phyloP scores from a whole-genome alignment of 2,888 invertebrate genomes.

The Diabrotica balteata region DNA sequence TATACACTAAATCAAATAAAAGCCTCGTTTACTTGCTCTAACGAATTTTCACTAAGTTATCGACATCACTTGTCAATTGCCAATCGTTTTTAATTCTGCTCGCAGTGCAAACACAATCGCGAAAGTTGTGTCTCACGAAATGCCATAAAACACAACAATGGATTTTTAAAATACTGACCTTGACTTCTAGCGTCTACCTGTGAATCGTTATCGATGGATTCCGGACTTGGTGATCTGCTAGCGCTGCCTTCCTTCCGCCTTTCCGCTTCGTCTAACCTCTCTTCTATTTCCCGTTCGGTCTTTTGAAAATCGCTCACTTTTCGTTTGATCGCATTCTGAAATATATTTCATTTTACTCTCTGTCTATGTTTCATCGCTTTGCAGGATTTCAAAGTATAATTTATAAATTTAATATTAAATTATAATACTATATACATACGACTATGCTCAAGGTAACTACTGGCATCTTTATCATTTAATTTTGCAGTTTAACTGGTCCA shows the following conservation, averaged over 20 bases:
- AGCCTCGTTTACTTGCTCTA: neutral
- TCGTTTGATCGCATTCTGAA: conserved; percentile 63
- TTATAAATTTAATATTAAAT: too few species aligned
- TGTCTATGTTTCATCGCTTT: too few species aligned
- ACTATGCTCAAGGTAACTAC: too few species aligned
- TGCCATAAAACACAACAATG: too few species aligned
- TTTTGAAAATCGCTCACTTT: conserved; percentile 74
- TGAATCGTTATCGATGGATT: conserved; percentile 59
- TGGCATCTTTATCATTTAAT: too few species aligned
- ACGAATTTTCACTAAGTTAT: conserved; percentile 19
- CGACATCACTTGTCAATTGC: conserved; percentile 14
- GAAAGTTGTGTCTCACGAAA: too few species aligned
- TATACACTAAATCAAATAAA: conserved; percentile 7
- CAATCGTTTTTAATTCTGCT: conserved; percentile 20
- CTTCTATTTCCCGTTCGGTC: conserved; percentile 80
- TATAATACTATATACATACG: too few species aligned
- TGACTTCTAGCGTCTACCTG: conserved; percentile 57
- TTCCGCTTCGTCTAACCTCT: conserved; percentile 70
- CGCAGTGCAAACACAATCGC: conserved; percentile 9
- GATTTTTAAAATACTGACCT: conserved; percentile 53
- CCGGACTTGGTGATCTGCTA: conserved; percentile 57
- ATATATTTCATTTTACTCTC: neutral
- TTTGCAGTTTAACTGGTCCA: too few species aligned
- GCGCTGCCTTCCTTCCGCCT: conserved; percentile 59
- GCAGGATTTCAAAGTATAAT: too few species aligned